These are phyloP conservation scores for Taeniopygia guttata DNA, from an alignment of 2,797 vertebrate genomes.

Conservation along the genomic window DNA sequence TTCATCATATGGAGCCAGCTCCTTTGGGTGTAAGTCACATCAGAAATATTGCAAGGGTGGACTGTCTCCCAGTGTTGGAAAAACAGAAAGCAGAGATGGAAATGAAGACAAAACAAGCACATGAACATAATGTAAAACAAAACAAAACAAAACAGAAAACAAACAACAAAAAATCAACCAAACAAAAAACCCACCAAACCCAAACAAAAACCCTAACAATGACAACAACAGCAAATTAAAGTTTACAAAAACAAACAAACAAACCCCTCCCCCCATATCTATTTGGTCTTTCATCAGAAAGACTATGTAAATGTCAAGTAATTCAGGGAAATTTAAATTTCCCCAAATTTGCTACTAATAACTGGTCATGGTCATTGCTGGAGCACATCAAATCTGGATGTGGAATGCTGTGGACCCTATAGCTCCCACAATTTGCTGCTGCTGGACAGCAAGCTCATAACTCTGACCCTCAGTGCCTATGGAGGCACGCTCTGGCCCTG, in stretches of 20 bases:
- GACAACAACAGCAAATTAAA: background rate
- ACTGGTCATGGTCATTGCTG: background rate
- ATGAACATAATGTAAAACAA: background rate
- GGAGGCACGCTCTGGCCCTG: background rate
- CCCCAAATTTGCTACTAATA: background rate
- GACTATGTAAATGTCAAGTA: background rate
- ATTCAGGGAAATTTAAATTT: background rate
- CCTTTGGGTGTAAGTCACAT: background rate
- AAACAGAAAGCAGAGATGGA: background rate
- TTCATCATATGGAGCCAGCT: background rate
- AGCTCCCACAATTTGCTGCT: background rate
- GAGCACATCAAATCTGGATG: background rate
- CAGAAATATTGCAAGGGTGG: background rate
- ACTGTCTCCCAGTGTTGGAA: background rate
- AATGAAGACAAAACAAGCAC: background rate
- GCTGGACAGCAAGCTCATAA: background rate
- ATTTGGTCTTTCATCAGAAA: background rate
- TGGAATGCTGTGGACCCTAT: accelerated
- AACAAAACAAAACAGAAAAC: background rate
- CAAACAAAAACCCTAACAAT: background rate
- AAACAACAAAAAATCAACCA: background rate
- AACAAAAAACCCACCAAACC: background rate
- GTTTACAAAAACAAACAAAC: background rate
- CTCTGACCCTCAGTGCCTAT: background rate
- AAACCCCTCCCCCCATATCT: accelerated